Base-by-base conservation (phyloP, 1,140 invertebrate genomes). In the Elymnias hypermnestra region DNA sequence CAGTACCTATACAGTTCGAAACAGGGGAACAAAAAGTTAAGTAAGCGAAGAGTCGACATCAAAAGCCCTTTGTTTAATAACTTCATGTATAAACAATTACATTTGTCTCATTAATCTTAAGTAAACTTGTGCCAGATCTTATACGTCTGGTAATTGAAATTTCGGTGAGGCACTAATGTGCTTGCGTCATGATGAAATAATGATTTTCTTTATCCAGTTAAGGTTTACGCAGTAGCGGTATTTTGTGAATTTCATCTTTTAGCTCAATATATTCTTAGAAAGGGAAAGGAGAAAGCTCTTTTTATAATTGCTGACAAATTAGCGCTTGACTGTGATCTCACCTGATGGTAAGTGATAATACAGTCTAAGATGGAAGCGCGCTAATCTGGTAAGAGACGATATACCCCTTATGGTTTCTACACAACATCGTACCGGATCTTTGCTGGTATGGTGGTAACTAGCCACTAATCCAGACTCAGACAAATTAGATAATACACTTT, bases 31-130 rank as follows among this genome's bases (percentile, higher is more conserved):
- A 45, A 56, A 51, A 50, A 41, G 36, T 38, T 44, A 54, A 33
- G 38, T 41, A 45, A 50, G 33, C 38, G 26, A 38, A 40, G 21
- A 50, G 29, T 41, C 42, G 19, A 51, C 43, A 43, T 51, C 48
- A 56, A 56, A n/a, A 51, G 45, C 29, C 53, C 52, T 54, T 54
- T 54, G 43, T 53, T 36, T 53, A 40, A 46, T 56, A 51, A 51
- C 43, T 29, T 35, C 42, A 53, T 45, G 44, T 53, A 53, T 38
- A 50, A 50, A 50, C 25, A 45, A 53, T 53, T 53, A 46, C 37
- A 53, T 53, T 46, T 40, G 42, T 40, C 37, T 41, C 50, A 53
- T 53, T 46, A 53, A 25, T 39, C 25, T 46, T 41, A 17, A 41
- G 28, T 7, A 35, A 46, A 41, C 14, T 25, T 39, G 9, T 14